Evolutionary conservation across 2,888 invertebrate species (phyloP), one percentile per base, ranked within the genome.

Genomic region (Acanthosepion lycidas): DNA sequence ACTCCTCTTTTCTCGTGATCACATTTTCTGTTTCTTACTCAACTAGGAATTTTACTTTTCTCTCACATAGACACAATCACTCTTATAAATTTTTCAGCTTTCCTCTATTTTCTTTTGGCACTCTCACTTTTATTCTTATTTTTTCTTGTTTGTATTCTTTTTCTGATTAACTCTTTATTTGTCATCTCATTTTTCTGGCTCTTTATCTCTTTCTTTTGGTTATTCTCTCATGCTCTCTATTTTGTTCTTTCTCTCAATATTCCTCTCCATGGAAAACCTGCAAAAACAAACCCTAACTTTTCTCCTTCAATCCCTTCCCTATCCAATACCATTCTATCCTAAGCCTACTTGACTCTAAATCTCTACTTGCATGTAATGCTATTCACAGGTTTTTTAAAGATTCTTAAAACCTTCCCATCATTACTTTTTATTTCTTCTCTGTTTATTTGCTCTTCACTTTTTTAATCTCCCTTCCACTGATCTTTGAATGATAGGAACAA

Each of bases 281-380:
- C n/a, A n/a, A n/a, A 78, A 78, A 78, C 78, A 78, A 78, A 33
- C 12, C 9, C 15, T n/a, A 78, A 33, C n/a, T 4, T 18, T 78
- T 12, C n/a, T 18, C n/a, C n/a, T 15, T n/a, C 78, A 78, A 15
- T n/a, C n/a, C 15, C n/a, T 78, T 78, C 78, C 18, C n/a, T 78
- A n/a, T 78, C 78, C 78, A 78, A 78, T 28, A 64, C 64, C 64
- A 64, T 78, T n/a, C 78, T 78, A n/a, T 78, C 78, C 15, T 78
- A 78, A 78, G 78, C 78, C 78, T 78, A 78, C 78, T 78, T 78
- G 78, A 78, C n/a, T 78, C 78, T 78, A 78, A 78, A 78, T 78
- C 78, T 78, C 78, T 78, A 33, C 59, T 59, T 78, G 78, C 78
- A 78, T 78, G 78, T 78, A 78, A 78, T 78, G 78, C 78, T 78